Conservation (phyloP, 2,888 invertebrate genomes). For the Chymomyza amoena region DNA sequence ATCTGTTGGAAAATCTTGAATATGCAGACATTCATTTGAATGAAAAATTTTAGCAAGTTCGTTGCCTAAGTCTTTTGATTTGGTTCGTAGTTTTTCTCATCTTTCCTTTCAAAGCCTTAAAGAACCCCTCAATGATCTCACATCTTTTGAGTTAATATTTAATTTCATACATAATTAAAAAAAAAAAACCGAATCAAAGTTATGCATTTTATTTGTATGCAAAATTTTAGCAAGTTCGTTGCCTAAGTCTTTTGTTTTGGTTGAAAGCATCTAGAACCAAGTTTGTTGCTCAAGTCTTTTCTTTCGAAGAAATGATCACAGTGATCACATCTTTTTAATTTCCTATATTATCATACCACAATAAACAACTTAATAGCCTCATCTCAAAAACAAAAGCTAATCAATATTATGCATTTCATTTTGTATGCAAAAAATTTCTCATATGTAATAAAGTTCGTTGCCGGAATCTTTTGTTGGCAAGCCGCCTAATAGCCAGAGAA, state of each 20-base stretch:
- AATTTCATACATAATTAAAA: no score
- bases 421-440: conserved; percentile 22
- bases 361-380: not conserved
- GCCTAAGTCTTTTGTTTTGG: conserved; percentile 1
- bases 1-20: no score
- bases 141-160: no score
- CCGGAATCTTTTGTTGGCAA: conserved; percentile 44
- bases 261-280: not conserved
- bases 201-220: conserved; percentile 38
- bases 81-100: no score
- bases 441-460: conserved; percentile 34
- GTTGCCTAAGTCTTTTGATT: conserved; percentile 3
- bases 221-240: conserved; percentile 11
- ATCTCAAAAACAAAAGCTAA: conserved; percentile 19
- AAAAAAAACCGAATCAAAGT: conserved; percentile 26
- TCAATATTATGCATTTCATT: conserved; percentile 44
- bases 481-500: not conserved
- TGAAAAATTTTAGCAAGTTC: conserved; percentile 12
- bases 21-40: no score
- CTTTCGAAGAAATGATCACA: not conserved
- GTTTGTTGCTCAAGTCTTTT: not conserved
- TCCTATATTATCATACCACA: not conserved
- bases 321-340: not conserved
- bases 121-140: no score
- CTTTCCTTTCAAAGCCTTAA: no score